Base-by-base conservation (phyloP, 2,113 vertebrate genomes). In the Lophura nycthemera region DNA sequence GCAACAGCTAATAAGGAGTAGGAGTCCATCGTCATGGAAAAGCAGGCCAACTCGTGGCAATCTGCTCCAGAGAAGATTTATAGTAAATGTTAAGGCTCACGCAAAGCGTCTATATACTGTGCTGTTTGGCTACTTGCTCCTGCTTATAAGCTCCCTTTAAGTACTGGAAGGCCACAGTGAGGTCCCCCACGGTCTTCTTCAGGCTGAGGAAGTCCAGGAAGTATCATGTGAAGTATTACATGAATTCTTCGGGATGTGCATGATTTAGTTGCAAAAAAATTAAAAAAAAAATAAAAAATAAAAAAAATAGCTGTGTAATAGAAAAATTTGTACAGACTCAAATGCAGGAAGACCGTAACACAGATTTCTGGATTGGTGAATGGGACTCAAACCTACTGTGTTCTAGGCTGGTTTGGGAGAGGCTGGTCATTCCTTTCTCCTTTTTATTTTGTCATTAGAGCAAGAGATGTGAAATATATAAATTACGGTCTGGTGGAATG, bases 331-430 rank as follows among this genome's bases (percentile, higher is more conserved):
- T 76, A 20, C 6, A 84, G 27, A 16, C 34, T 64, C 16, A 64
- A 40, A 64, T 32, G 25, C 45, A 21, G 40, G 45, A n/a, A 6
- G 25, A 4, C 25, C 22, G 25, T 30, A n/a, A 30, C 1, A 1
- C 32, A 8, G 2, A 10, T 15, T 24, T 83, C 15, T 7, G 1
- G 0, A 22, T 8, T 57, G 13, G 64, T 61, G 6, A 0, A 1
- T 22, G 54, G 17, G 17, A 8, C n/a, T 79, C 27, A 10, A 36
- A 3, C 0, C 36, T 0, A 0, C 34, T 56, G 3, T 21, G 5
- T 1, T 50, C 43, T 32, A 12, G 5, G 48, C 7, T 42, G 21
- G n/a, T 52, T 34, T 65, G 30, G 20, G 30, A 14, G 42, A 36
- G 3, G 2, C 6, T 32, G 32, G 27, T 24, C 13, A 63, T 24